Base-by-base conservation (phyloP, 2,888 invertebrate genomes). In the Rosalia funebris region DNA sequence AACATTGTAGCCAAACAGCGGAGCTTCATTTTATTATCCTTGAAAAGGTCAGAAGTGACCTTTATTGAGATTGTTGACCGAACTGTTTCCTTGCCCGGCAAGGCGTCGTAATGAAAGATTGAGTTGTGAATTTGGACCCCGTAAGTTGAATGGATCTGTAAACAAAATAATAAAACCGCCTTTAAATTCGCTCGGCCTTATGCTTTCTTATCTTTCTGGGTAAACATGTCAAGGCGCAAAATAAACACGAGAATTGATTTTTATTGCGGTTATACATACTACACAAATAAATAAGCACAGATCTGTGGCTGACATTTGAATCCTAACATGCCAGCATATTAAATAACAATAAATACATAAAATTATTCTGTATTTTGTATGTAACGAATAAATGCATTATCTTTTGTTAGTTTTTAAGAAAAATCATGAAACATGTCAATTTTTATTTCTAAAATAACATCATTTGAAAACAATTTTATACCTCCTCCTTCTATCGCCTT, bases 1-100 rank as follows among this genome's bases (percentile, higher is more conserved):
- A 76, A 80, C 77, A 81, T 75, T 16, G 78, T 75, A 46, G 79
- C 80, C 62, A 76, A 68, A 66, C 81, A 81, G 44, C 76, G 75
- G 16, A 81, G 70, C 57, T 75, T 75, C 70, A 81, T 73, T 65
- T 78, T 79, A 46, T 79, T 77, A 58, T 72, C 74, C 56, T 77
- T 77, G 74, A 81, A 80, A 47, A 79, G 72, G 52, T 77, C 76
- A 42, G 76, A 71, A 20, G 75, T 73, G 15, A 77, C 78, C 57
- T 73, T 74, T 59, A 80, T 73, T 17, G 76, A 71, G 46, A 80
- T 73, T 39, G 77, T 73, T 12, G 79, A 80, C 34, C 75, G 75
- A 10, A 78, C 75, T 7, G 74, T 74, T 66, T 79, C 78, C 58
- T 80, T 63, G 11, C 76, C 78, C 2, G 77, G 75, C 14, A 78